A percentile compares a stretch with the other conserved stretches of the same genome.
These are phyloP conservation scores for Brevimyrus niger DNA, from an alignment of 2,113 vertebrate species.

Conservation along the genomic window DNA sequence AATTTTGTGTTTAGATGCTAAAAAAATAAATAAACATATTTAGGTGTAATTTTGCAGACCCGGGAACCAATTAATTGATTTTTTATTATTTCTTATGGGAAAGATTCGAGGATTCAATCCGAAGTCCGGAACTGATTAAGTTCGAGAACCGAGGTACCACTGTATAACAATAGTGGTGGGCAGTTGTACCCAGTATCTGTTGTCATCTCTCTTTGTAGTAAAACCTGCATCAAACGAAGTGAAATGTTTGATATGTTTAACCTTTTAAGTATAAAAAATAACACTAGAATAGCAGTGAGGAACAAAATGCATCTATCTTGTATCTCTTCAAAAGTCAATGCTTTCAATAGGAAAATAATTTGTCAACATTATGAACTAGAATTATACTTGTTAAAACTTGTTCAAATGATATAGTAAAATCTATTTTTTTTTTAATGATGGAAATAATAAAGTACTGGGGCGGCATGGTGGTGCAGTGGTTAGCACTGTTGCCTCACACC, in stretches of 20 bases:
- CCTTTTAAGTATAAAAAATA: neutral
- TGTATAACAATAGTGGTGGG: neutral
- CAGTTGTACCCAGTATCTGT: neutral
- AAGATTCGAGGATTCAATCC: no score
- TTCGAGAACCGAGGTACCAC: no score
- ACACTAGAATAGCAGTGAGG: no score
- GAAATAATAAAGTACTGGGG: no score
- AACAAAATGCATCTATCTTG: neutral
- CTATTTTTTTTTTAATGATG: neutral
- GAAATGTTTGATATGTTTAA: neutral
- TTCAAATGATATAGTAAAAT: neutral
- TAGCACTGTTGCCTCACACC: no score
- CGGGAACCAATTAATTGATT: no score
- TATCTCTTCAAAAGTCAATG: neutral
- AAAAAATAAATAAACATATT: no score
- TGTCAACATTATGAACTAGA: neutral
- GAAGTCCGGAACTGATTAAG: no score
- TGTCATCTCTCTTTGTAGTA: neutral
- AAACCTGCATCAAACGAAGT: neutral
- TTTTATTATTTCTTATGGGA: no score
- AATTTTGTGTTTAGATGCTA: no score
- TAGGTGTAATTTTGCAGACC: no score
- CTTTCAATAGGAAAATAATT: neutral
- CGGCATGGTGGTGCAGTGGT: no score
- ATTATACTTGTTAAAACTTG: neutral